phyloP scores from a whole-genome alignment of 2,888 invertebrate genomes.

The Nomada ruficornis region DNA sequence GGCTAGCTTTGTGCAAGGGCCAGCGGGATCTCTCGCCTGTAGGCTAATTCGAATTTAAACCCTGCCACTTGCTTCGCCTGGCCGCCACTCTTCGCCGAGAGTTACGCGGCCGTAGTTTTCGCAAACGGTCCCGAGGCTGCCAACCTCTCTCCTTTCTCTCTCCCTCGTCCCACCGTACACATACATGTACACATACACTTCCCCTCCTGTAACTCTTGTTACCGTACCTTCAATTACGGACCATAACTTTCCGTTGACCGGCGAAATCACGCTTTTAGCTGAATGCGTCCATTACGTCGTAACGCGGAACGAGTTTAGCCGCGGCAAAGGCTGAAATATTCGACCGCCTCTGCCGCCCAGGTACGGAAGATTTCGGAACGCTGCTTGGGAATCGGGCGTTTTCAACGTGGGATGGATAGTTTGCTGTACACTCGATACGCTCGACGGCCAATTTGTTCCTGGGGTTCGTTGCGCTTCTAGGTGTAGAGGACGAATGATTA shows the following conservation, averaged over 20 bases:
- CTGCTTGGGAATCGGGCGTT: slow-evolving; percentile 4
- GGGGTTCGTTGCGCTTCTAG: neutral
- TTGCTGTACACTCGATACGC: neutral
- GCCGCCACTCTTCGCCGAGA: slow-evolving; percentile 60
- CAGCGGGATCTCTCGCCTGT: slow-evolving; percentile 61
- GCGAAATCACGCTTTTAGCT: slow-evolving; percentile 58
- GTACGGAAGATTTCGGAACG: neutral
- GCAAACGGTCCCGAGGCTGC: slow-evolving; percentile 45
- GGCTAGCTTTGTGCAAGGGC: slow-evolving; percentile 74
- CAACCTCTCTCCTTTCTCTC: neutral
- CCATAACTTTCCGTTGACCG: slow-evolving; percentile 59
- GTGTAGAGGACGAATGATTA: neutral
- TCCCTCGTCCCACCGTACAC: neutral
- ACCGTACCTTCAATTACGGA: slow-evolving; percentile 43
- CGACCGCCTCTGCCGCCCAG: neutral
- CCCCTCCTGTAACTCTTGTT: slow-evolving; percentile 49
- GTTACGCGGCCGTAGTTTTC: slow-evolving; percentile 55
- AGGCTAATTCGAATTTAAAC: slow-evolving; percentile 78
- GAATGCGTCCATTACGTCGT: slow-evolving; percentile 56
- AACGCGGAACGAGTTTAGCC: slow-evolving; percentile 54
- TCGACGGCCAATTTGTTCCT: neutral
- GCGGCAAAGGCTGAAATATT: slow-evolving; percentile 34
- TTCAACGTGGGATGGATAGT: neutral
- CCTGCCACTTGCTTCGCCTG: slow-evolving; percentile 48
- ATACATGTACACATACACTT: neutral